phyloP scores from a whole-genome alignment of 2,797 vertebrate genomes.

The Odontamblyopus rebecca region DNA sequence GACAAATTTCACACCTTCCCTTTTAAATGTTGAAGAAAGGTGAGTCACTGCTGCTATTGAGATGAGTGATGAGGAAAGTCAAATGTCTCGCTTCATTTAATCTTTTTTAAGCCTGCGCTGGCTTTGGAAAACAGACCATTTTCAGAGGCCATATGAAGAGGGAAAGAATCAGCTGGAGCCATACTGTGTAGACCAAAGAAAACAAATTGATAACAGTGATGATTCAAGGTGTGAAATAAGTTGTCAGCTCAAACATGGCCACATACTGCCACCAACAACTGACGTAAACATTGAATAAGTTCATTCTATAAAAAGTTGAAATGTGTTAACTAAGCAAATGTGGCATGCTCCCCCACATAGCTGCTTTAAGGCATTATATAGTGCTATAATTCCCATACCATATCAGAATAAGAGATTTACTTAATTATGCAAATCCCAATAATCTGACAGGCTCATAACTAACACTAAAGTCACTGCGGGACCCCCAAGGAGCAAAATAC shows the following conservation, averaged over 20 bases:
- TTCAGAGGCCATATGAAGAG: slow-evolving; percentile 4
- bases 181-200: neutral
- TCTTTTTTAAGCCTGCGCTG: slow-evolving; percentile 8
- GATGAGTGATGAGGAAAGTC: neutral
- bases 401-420: slow-evolving; percentile 32
- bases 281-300: neutral
- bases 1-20: slow-evolving; percentile 6
- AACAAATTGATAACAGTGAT: slow-evolving; percentile 12
- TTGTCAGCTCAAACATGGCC: neutral
- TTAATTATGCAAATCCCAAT: slow-evolving; percentile 52
- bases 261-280: neutral
- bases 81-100: slow-evolving; percentile 17
- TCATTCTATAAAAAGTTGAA: slow-evolving; percentile 21
- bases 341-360: slow-evolving; percentile 20
- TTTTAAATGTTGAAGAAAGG: slow-evolving; percentile 18
- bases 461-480: slow-evolving; percentile 22
- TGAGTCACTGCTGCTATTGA: slow-evolving; percentile 16
- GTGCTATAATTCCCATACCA: slow-evolving; percentile 21
- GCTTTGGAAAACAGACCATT: slow-evolving; percentile 9
- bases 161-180: slow-evolving; percentile 3
- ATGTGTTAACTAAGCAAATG: slow-evolving; percentile 36
- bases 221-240: slow-evolving; percentile 45
- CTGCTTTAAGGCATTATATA: slow-evolving; percentile 25
- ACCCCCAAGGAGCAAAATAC: slow-evolving; percentile 19
- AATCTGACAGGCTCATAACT: slow-evolving; percentile 38